Conservation (phyloP, 2,113 vertebrate species). For the Trogon surrucura region DNA sequence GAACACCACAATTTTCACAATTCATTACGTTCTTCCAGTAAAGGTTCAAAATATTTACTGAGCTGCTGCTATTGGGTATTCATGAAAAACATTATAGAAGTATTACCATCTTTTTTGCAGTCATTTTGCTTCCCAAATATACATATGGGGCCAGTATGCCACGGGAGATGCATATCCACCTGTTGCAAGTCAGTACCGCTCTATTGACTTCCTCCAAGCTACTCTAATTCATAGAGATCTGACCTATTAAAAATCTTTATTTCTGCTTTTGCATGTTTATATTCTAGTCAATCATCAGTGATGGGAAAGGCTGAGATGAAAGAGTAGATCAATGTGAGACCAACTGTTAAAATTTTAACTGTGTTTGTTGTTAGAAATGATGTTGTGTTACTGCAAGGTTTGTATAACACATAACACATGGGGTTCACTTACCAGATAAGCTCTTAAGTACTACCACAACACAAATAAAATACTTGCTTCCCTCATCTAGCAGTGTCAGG, state of each 20-base stretch:
- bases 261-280: constrained; percentile 46
- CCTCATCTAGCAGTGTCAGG: neutral
- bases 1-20: constrained; percentile 69
- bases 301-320: constrained; percentile 52
- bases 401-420: neutral
- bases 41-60: constrained; percentile 30
- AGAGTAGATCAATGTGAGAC: constrained; percentile 36
- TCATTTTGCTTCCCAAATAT: neutral
- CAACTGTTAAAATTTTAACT: constrained; percentile 33
- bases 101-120: neutral
- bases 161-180: neutral
- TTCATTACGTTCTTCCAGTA: constrained; percentile 41
- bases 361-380: neutral
- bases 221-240: neutral
- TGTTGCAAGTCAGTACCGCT: constrained; percentile 2
- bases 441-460: neutral
- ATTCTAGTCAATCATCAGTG: constrained; percentile 30
- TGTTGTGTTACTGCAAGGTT: neutral
- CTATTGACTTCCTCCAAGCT: constrained; percentile 20
- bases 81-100: neutral
- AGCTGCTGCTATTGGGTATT: constrained; percentile 3
- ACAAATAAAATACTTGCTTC: constrained; percentile 13
- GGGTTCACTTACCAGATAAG: neutral
- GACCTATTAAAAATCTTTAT: constrained; percentile 63
- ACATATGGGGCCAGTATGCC: neutral